phyloP scores from a whole-genome alignment of 2,113 vertebrate species.

The Coregonus clupeaformis region DNA sequence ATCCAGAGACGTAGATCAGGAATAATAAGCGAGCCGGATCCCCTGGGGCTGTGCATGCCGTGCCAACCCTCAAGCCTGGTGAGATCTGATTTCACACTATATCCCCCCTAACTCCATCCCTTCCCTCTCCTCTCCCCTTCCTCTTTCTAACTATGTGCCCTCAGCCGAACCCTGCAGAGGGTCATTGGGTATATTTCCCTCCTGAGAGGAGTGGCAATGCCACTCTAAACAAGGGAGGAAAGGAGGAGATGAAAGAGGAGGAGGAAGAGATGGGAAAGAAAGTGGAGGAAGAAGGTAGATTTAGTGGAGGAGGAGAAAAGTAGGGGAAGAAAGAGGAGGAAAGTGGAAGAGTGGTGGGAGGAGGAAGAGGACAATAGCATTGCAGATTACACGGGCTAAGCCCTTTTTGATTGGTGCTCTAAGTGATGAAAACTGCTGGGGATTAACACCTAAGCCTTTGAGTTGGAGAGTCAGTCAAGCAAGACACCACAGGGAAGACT shows the following conservation, averaged over 20 bases:
- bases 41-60: not conserved
- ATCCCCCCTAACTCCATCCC: no score
- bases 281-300: not conserved
- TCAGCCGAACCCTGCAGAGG: not conserved
- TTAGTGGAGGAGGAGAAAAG: not conserved
- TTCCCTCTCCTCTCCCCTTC: not conserved
- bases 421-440: constrained; percentile 56
- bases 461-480: constrained; percentile 27
- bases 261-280: not conserved
- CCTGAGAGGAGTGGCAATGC: no score
- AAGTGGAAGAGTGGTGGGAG: constrained; percentile 2
- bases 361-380: constrained; percentile 24
- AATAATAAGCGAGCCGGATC: not conserved
- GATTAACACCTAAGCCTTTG: constrained; percentile 49
- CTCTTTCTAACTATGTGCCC: not conserved
- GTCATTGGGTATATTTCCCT: no score
- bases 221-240: no score
- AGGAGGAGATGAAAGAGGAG: not conserved
- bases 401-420: constrained; percentile 58
- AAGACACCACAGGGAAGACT: constrained; percentile 31
- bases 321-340: not conserved
- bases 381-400: constrained; percentile 47
- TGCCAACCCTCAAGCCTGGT: not conserved
- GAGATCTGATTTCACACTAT: not conserved
- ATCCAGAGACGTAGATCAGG: not conserved